phyloP scores from a whole-genome alignment of 2,797 vertebrate species.

The Oreochromis mossambicus region DNA sequence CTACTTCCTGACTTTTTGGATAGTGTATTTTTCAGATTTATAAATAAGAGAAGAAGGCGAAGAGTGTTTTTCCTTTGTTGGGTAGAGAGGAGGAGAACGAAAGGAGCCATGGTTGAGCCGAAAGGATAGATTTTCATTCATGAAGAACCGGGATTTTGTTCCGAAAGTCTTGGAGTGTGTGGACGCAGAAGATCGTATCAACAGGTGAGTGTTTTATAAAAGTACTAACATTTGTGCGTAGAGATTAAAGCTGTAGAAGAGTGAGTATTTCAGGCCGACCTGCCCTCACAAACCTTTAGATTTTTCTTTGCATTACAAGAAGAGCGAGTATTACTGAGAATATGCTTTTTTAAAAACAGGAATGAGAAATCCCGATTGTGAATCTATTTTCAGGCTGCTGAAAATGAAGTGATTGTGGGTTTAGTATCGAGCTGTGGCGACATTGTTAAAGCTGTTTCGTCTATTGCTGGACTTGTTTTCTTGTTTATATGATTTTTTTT shows the following conservation, averaged over 20 bases:
- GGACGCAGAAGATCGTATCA: conserved; percentile 20
- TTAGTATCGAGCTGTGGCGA: not conserved
- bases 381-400: not conserved
- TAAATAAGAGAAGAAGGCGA: not conserved
- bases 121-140: not conserved
- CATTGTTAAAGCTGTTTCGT: not conserved
- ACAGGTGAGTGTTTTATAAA: conserved; percentile 34
- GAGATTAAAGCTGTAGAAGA: accelerated
- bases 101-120: conserved; percentile 38
- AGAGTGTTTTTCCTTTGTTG: not conserved
- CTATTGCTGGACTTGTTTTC: not conserved
- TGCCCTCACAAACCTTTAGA: accelerated
- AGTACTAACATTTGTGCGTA: not conserved
- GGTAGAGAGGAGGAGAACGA: not conserved
- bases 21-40: not conserved
- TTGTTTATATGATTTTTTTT: not conserved
- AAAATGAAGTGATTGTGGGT: not conserved
- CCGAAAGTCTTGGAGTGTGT: not conserved
- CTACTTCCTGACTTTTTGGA: not conserved
- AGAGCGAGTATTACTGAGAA: accelerated
- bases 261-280: not conserved
- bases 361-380: not conserved
- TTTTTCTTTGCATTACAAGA: not conserved
- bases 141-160: conserved; percentile 6
- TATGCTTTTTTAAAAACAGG: not conserved